A percentile compares a stretch with the other conserved stretches of the same genome.
phyloP scores from a whole-genome alignment of 2,113 vertebrate genomes.

The Alethe castanea region DNA sequence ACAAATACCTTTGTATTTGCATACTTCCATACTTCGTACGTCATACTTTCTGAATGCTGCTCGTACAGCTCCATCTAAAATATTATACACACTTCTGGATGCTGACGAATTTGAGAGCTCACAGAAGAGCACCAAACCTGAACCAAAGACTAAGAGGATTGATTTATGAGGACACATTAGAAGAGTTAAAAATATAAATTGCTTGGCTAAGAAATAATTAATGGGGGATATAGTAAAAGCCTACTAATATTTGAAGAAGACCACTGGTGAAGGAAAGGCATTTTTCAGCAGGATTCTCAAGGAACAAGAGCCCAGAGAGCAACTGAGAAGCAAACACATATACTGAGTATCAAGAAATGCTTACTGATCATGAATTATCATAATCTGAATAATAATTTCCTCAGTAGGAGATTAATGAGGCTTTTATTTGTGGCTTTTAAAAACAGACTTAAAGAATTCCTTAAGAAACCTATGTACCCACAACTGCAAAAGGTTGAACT shows the following conservation, averaged over 20 bases:
- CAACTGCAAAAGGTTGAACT: neutral
- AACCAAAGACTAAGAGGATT: neutral
- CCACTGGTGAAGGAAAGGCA: neutral
- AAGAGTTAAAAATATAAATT: constrained; percentile 42
- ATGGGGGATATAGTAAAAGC: neutral
- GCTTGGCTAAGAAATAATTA: constrained; percentile 16
- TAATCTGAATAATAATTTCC: neutral
- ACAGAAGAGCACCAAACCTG: constrained; percentile 10
- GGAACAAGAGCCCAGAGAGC: neutral
- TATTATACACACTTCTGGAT: neutral
- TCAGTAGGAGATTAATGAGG: neutral
- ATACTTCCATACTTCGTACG: too few species aligned
- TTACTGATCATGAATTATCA: neutral
- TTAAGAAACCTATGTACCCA: neutral
- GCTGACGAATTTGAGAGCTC: constrained; percentile 18
- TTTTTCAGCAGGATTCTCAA: neutral
- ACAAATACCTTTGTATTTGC: neutral
- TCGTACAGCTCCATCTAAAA: neutral
- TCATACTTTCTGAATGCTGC: neutral
- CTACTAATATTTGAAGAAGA: constrained; percentile 35
- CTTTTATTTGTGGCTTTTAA: neutral
- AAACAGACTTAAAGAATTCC: neutral
- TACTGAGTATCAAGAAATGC: neutral
- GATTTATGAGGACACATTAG: constrained; percentile 25
- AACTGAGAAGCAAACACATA: neutral